These are phyloP conservation scores for Troglohyphantes excavatus DNA, from an alignment of 2,888 invertebrate genomes.

Conservation along the genomic window DNA sequence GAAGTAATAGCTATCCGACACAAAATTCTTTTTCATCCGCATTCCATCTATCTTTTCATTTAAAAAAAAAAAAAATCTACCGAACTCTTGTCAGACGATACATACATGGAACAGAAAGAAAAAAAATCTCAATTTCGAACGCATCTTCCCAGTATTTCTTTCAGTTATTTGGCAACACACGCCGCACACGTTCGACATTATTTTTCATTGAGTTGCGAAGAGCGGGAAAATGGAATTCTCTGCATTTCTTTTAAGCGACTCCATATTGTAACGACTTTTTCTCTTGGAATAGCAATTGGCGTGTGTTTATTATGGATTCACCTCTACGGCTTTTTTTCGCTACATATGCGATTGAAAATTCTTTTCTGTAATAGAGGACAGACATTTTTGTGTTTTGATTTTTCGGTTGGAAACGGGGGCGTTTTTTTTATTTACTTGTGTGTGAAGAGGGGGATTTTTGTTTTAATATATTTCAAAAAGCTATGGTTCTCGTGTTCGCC, in stretches of 20 bases:
- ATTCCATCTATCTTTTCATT: slow-evolving; percentile 46
- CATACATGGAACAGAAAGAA: background rate
- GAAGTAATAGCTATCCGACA: slow-evolving; percentile 53
- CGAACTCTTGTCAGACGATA: background rate
- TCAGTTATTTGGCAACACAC: slow-evolving; percentile 61
- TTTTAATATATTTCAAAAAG: background rate
- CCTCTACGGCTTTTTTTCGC: background rate
- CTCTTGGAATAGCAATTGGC: slow-evolving; percentile 42
- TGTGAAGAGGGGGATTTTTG: background rate
- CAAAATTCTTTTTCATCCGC: slow-evolving; percentile 16
- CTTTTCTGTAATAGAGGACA: background rate
- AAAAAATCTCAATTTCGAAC: slow-evolving; percentile 51
- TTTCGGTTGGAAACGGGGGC: background rate
- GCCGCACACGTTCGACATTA: slow-evolving; percentile 50
- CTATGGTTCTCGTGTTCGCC: background rate
- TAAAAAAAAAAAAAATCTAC: slow-evolving; percentile 4
- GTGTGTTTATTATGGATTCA: slow-evolving; percentile 50
- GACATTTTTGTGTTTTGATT: background rate
- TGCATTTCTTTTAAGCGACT: slow-evolving; percentile 40
- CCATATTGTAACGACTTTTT: slow-evolving; percentile 44
- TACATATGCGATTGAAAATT: slow-evolving; percentile 24
- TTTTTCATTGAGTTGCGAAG: slow-evolving; percentile 45
- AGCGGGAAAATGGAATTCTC: slow-evolving; percentile 46
- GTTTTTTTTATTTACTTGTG: background rate
- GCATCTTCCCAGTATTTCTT: slow-evolving; percentile 48